phyloP scores from a whole-genome alignment of 1,140 invertebrate species.

The Drosophila auraria region DNA sequence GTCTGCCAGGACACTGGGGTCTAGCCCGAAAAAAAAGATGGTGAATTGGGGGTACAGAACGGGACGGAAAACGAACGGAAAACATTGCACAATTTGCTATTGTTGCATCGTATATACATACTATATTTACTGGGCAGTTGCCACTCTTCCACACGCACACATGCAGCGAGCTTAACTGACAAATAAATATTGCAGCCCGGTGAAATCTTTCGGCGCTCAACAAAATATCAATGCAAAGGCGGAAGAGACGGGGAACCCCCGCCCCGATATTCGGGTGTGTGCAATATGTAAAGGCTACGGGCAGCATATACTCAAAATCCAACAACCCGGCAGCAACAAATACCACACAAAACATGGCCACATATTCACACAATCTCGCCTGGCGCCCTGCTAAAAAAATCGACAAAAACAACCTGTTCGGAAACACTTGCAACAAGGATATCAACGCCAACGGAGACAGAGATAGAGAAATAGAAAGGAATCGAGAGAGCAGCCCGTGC shows the following conservation, averaged over 20 bases:
- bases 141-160: conserved; percentile 17
- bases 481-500: conserved; percentile 26
- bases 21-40: conserved; percentile 35
- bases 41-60: conserved; percentile 19
- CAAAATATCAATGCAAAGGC: conserved; percentile 19
- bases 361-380: conserved; percentile 79
- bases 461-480: conserved; percentile 23
- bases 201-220: conserved; percentile 77
- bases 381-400: conserved; percentile 77
- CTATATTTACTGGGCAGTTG: conserved; percentile 56
- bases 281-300: conserved; percentile 82
- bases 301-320: conserved; percentile 80
- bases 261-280: conserved; percentile 17
- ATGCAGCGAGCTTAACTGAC: conserved; percentile 47
- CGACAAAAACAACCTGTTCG: conserved; percentile 85
- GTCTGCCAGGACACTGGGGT: conserved; percentile 47
- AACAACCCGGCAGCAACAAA: conserved; percentile 45
- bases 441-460: conserved; percentile 52
- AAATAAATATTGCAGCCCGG: conserved; percentile 73
- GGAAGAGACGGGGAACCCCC: neutral
- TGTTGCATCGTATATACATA: conserved; percentile 38
- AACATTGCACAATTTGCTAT: conserved; percentile 77
- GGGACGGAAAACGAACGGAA: conserved; percentile 66
- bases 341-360: conserved; percentile 67
- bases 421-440: conserved; percentile 84